Evolutionary conservation across 2,113 vertebrate species (phyloP).

Genomic region (Gopherus flavomarginatus): DNA sequence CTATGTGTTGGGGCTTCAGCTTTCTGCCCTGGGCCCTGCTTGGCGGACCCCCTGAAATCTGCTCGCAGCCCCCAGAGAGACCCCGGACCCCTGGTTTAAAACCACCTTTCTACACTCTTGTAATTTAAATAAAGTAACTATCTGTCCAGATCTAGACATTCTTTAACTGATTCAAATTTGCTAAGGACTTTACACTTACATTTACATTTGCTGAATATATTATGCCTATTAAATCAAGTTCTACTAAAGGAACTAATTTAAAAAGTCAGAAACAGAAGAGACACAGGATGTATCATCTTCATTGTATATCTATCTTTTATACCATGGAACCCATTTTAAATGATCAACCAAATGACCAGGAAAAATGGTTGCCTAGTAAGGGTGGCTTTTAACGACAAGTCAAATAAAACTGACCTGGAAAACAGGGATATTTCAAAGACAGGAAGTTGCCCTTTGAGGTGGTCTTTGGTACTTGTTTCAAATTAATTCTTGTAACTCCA

Average conservation of each 20-base stretch:
- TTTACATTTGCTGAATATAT: background rate
- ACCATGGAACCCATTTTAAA: background rate
- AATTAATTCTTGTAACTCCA: background rate
- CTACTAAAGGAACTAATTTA: background rate
- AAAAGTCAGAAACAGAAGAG: background rate
- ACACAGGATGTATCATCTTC: background rate
- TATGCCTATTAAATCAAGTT: background rate
- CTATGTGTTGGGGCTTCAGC: no score
- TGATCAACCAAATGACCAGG: background rate
- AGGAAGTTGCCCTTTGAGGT: no score
- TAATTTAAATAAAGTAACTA: background rate
- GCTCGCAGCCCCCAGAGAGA: no score
- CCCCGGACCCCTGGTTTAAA: no score
- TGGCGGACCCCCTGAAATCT: no score
- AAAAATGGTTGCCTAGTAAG: rapidly evolving
- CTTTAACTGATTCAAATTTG: background rate
- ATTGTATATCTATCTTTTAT: background rate
- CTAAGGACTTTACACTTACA: background rate
- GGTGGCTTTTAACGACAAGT: no score
- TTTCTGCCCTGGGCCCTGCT: no score
- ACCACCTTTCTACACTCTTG: background rate
- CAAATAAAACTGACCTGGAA: no score
- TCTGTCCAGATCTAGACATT: background rate
- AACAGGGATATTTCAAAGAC: no score
- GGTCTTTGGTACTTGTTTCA: no score